Evolutionary conservation across 1,140 invertebrate genomes (phyloP), one percentile per base, ranked within the genome.

Genomic region (Sminthurides bifidus): DNA sequence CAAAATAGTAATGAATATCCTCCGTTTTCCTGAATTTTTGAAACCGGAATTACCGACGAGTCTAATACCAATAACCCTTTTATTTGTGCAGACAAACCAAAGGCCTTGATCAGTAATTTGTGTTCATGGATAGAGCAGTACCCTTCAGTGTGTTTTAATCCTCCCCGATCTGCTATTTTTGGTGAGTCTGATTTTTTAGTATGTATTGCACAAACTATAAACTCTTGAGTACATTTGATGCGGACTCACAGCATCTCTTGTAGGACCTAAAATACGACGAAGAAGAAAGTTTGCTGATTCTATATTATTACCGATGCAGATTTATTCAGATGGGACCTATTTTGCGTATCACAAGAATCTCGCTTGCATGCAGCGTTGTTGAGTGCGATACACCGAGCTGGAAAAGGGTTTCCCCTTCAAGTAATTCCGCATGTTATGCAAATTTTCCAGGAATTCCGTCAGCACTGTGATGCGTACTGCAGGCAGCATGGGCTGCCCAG

Each of bases 401-500:
- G 51, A n/a, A 55, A 52, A 37, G 55, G 61, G 46, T 40, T 51
- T 29, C 58, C 54, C 29, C 56, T 64, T 2, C 58, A 60, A 45
- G 55, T 60, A 10, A 64, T 64, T 49, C 62, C 62, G 17, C 58
- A 60, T 30, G 19, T 60, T 17, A 54, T 64, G 51, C 59, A 50
- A 26, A 27, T 64, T 27, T 52, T 64, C 15, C 54, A 58, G 48
- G 62, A 64, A 21, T 38, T 64, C n/a, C 29, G 55, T 15, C 10
- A 14, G 8, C 6, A 19, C 8, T 23, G 41, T 6, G 41, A 43
- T 43, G 8, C 24, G 10, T 43, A 43, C 17, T 43, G 41, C 17
- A 15, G 24, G 17, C n/a, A 43, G 24, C 17, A 43, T 21, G 41
- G 17, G 6, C 41, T 43, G 10, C n/a, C 10, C 6, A 17, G 15